Evolutionary conservation across 2,797 vertebrate species (phyloP).

Genomic region (Premnoplex brunnescens): DNA sequence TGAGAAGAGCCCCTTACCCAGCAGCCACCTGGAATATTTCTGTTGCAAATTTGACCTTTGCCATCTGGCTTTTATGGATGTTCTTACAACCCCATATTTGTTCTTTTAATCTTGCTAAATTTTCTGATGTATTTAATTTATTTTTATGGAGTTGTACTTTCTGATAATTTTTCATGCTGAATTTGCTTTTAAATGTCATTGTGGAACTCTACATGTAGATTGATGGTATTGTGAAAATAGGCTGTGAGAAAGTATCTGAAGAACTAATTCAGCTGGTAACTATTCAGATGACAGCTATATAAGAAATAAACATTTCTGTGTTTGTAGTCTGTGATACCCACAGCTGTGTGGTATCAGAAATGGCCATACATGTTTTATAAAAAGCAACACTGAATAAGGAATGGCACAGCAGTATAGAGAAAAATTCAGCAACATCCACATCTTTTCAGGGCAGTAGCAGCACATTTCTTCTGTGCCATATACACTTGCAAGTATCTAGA

Average conservation of each 20-base stretch:
- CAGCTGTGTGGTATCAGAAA: not conserved
- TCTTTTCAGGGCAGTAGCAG: not conserved
- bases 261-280: not conserved
- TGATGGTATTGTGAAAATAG: not conserved
- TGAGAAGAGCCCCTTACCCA: not conserved
- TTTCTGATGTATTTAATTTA: not conserved
- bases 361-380: not conserved
- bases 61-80: not conserved
- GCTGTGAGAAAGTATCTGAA: not conserved
- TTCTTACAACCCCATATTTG: not conserved
- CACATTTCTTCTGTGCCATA: not conserved
- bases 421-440: not conserved
- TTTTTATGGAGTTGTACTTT: not conserved
- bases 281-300: not conserved
- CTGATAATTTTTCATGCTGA: not conserved
- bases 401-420: not conserved
- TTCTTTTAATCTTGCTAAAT: not conserved
- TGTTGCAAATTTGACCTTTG: not conserved
- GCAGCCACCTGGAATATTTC: not conserved
- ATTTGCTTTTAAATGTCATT: not conserved
- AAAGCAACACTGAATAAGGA: not conserved
- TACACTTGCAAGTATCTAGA: not conserved
- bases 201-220: not conserved
- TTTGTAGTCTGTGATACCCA: not conserved
- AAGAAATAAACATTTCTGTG: not conserved